phyloP scores from a whole-genome alignment of 1,140 invertebrate genomes.

The Tigriopus japonicus region DNA sequence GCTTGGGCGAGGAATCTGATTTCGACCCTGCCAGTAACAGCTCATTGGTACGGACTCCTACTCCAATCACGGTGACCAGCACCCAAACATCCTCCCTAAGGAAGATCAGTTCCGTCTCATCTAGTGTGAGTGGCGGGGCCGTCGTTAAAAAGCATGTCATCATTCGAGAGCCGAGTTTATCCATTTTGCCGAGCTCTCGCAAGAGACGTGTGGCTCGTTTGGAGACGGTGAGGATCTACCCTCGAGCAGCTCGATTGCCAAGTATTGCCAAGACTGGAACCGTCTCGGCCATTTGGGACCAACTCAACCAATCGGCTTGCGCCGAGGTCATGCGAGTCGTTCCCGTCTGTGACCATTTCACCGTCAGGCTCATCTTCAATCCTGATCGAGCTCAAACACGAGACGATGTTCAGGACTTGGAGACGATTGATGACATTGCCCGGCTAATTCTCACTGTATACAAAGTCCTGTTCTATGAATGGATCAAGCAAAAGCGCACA shows the following conservation, averaged over 20 bases:
- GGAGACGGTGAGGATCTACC: neutral
- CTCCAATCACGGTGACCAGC: neutral
- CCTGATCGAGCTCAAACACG: neutral
- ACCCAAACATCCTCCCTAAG: neutral
- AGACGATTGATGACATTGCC: neutral
- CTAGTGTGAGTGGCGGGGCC: neutral
- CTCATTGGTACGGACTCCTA: neutral
- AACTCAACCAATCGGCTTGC: neutral
- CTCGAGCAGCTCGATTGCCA: neutral
- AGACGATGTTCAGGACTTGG: neutral
- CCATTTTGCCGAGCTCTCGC: neutral
- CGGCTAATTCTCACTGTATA: neutral
- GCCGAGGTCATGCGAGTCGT: neutral
- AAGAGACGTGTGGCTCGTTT: neutral
- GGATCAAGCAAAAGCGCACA: neutral
- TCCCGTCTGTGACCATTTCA: neutral
- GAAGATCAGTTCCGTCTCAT: neutral
- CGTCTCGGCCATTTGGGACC: neutral
- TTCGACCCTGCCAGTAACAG: neutral
- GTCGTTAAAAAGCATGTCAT: neutral
- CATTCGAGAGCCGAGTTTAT: neutral
- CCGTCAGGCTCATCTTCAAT: neutral
- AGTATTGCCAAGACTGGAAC: neutral
- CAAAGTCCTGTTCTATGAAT: neutral
- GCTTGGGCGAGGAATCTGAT: neutral